Conservation (phyloP, 1,140 invertebrate species). For the Rhopalosiphum padi region DNA sequence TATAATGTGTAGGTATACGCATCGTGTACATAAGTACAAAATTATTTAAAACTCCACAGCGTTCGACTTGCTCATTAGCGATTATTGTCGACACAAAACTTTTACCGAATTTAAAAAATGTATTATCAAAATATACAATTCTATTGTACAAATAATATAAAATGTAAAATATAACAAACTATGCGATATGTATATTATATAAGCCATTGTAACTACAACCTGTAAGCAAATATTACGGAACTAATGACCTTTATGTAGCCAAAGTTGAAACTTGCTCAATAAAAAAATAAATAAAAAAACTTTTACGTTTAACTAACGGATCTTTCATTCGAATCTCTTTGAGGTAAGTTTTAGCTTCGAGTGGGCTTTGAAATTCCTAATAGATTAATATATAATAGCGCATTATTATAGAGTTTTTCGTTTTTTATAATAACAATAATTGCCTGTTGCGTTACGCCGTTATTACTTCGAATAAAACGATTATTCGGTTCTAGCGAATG, state of each 20-base stretch:
- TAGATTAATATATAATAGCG: not conserved
- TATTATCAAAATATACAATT: not conserved
- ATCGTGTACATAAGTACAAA: not conserved
- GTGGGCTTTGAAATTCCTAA: not conserved
- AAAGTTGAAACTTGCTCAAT: not conserved
- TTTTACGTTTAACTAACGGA: not conserved
- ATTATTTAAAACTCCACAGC: not conserved
- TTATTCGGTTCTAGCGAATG: not conserved
- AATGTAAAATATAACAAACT: not conserved
- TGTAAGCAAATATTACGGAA: not conserved
- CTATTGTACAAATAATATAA: not conserved
- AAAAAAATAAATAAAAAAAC: not conserved
- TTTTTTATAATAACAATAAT: not conserved
- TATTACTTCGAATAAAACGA: not conserved
- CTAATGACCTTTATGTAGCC: not conserved
- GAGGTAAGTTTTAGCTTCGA: not conserved
- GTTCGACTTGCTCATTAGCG: not conserved
- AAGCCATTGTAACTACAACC: not conserved
- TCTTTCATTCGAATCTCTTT: not conserved
- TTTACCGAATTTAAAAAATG: not conserved
- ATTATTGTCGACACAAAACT: not conserved
- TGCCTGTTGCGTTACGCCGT: not conserved
- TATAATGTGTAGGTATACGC: no score
- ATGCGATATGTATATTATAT: not conserved
- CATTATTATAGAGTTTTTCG: not conserved